phyloP scores from a whole-genome alignment of 1,140 invertebrate species.

The Brachionus manjavacas region DNA sequence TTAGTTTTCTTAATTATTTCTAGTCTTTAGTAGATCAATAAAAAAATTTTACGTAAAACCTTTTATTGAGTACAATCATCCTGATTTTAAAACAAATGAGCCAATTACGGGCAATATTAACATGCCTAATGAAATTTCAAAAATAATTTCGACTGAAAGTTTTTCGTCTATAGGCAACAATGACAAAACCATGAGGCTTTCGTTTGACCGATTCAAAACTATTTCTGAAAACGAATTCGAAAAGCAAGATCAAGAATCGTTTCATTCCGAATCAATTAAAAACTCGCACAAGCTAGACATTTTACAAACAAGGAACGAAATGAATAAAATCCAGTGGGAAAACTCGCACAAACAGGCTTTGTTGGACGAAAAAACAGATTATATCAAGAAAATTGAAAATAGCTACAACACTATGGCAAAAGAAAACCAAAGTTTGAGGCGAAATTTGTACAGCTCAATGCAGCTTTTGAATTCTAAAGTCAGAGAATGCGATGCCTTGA shows the following conservation, averaged over 20 bases:
- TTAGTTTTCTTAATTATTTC: too few relatives aligned
- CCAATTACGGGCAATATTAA: neutral
- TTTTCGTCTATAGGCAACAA: neutral
- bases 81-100: neutral
- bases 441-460: too few relatives aligned
- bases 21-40: constrained; percentile 25
- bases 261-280: neutral
- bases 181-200: neutral
- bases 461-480: too few relatives aligned
- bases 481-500: too few relatives aligned
- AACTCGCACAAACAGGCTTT: too few relatives aligned
- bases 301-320: neutral
- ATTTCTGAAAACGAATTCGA: constrained; percentile 41
- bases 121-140: neutral
- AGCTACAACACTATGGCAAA: too few relatives aligned
- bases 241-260: constrained; percentile 15
- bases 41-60: constrained; percentile 20
- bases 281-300: neutral
- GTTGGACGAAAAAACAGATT: too few relatives aligned
- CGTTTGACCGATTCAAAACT: constrained; percentile 20
- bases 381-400: too few relatives aligned
- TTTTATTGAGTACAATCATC: constrained; percentile 17
- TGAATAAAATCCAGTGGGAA: too few relatives aligned
- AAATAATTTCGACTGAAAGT: constrained; percentile 23
- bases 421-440: too few relatives aligned